Evolutionary conservation across 2,113 vertebrate species (phyloP), one percentile per base, ranked within the genome.

Genomic region (Setophaga kirtlandii): DNA sequence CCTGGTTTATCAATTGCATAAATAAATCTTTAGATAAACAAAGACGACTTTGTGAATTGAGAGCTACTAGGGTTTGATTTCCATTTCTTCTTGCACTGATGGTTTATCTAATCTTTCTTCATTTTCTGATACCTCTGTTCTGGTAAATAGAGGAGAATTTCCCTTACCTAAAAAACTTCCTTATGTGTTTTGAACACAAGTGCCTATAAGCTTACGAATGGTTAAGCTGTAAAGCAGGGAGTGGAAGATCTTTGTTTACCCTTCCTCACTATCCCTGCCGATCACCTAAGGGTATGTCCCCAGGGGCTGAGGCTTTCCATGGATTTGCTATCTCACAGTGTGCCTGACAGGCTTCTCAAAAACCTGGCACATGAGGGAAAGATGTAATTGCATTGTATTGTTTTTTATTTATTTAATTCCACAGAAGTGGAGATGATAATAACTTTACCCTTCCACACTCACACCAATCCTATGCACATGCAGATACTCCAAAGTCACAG

Each of bases 381-480:
- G 60, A 63, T 58, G 18, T n/a, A 58, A 81, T 39, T 68, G 10
- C 20, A 59, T 30, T 58, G 13, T 20, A 28, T 20, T 86, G 3
- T 0, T 33, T 65, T 86, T 74, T 33, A 23, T 80, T 74, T 80
- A 18, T 75, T 81, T 84, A 39, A 27, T 14, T 87, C 73, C 4
- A 8, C 19, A 64, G 56, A 82, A 49, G 18, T 23, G 23, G 47
- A 50, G 21, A 25, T 49, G 17, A 39, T 55, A 35, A 18, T 53
- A 11, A 42, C 19, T 79, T 93, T 73, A 93, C 62, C 65, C 35
- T 92, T 70, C 17, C 33, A 65, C 2, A 2, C 25, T 90, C 50
- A 44, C 0, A 0, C 46, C 35, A 75, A 3, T 90, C 12, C 41
- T n/a, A 44, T 53, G 41, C 20, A 25, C 42, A 65, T 4, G 1